Percentiles rank a stretch among this genome's conserved stretches.
Evolutionary conservation across 2,888 invertebrate species (phyloP).

Genomic region (Subacronicta megacephala): DNA sequence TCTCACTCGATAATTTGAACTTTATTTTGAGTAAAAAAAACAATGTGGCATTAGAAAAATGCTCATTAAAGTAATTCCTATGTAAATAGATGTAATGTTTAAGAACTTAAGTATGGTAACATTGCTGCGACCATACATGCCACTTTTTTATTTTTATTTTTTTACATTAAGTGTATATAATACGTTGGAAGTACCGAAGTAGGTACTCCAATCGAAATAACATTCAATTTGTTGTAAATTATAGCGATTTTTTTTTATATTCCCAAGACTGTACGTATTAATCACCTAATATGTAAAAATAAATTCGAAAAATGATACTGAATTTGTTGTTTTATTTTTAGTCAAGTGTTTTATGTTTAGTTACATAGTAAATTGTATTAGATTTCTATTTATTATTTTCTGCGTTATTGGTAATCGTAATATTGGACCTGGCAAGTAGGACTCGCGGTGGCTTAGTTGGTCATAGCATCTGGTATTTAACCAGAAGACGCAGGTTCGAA

Average conservation of each 20-base stretch:
- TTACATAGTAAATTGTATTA: too few relatives aligned
- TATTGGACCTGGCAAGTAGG: too few relatives aligned
- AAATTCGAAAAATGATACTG: constrained; percentile 84
- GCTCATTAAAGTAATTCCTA: constrained; percentile 77
- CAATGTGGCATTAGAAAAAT: constrained; percentile 51
- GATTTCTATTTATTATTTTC: too few relatives aligned
- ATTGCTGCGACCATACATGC: constrained; percentile 50
- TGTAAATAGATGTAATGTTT: constrained; percentile 78
- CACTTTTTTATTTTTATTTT: constrained; percentile 58
- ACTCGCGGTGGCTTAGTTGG: too few relatives aligned
- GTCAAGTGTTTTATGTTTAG: neutral
- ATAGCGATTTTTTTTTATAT: constrained; percentile 82
- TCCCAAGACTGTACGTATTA: constrained; percentile 87
- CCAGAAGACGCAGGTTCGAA: too few relatives aligned
- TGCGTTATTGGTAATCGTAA: too few relatives aligned
- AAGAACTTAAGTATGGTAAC: constrained; percentile 59
- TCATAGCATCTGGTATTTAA: too few relatives aligned
- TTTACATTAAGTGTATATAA: constrained; percentile 66
- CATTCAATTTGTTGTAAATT: constrained; percentile 80
- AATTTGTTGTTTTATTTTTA: constrained; percentile 74
- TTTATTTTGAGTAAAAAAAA: constrained; percentile 52
- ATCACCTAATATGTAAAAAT: constrained; percentile 88
- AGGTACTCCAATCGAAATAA: constrained; percentile 48
- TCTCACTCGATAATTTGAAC: constrained; percentile 49
- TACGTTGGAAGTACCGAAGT: constrained; percentile 57